Evolutionary conservation across 2,797 vertebrate species (phyloP).

Genomic region (Todus mexicanus): DNA sequence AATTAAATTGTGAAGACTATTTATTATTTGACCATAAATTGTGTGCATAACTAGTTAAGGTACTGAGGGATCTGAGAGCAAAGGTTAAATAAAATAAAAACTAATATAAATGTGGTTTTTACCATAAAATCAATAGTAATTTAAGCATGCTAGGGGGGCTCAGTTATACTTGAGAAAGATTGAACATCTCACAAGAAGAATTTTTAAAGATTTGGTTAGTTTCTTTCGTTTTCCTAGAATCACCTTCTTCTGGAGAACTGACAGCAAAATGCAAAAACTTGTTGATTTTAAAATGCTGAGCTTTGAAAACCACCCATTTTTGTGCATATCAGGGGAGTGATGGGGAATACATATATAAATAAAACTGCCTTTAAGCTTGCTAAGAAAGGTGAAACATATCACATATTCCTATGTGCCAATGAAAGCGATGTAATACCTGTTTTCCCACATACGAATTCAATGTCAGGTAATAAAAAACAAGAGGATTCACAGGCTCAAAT

Average conservation of each 20-base stretch:
- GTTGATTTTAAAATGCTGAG: background rate
- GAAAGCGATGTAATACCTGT: background rate
- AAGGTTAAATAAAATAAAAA: constrained; percentile 24
- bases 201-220: background rate
- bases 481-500: background rate
- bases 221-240: background rate
- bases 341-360: background rate
- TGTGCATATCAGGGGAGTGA: background rate
- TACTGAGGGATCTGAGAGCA: background rate
- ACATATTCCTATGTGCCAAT: background rate
- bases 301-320: background rate
- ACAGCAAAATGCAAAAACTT: background rate
- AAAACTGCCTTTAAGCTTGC: background rate
- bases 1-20: constrained; percentile 23
- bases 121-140: constrained; percentile 16
- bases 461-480: background rate
- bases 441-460: background rate
- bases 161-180: background rate
- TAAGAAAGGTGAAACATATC: background rate
- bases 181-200: background rate
- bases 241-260: background rate
- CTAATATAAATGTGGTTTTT: background rate
- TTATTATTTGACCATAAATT: background rate
- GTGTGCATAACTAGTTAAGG: background rate
- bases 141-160: background rate